Evolutionary conservation across 2,888 invertebrate genomes (phyloP), one percentile per base, ranked within the genome.

Genomic region (Pemphredon lugubris): DNA sequence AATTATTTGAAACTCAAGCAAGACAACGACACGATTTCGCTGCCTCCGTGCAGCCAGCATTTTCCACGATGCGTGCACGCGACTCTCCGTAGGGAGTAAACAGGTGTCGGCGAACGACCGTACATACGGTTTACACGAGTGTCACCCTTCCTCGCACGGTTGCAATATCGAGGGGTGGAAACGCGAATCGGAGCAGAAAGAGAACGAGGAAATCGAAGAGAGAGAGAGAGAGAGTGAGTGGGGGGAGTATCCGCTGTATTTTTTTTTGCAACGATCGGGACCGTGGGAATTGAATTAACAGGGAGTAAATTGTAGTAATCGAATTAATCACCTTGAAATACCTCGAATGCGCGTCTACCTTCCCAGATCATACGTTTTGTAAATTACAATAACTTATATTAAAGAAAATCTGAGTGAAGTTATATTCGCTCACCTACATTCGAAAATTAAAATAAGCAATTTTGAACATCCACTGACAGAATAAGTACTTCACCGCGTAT

Each of bases 71-170:
- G 75, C 75, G 64, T 72, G 79, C 64, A 75, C 70, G 55, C 75
- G 70, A 67, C 59, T 53, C 73, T 75, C 79, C 79, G 73, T 68
- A 79, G 78, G 78, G 79, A 78, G 75, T 79, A 79, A 79, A 79
- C 78, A 79, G 79, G 78, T 79, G 78, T 79, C 75, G 73, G 73
- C 68, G 61, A 65, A 70, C 70, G 73, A 55, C 40, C 61, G 75
- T 78, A 78, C 73, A 79, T 73, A 73, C 61, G 68, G 75, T 79
- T 79, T 79, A 79, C 79, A 75, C 73, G 74, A 69, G 73, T 67
- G 70, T 73, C 72, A 78, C 61, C 77, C 78, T 74, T 60, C 63
- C 75, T 64, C 65, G 53, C 60, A 57, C 57, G 61, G 72, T 48
- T 72, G 69, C 66, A 73, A 58, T 71, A 47, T 44, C 77, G 66